phyloP scores from a whole-genome alignment of 2,113 vertebrate genomes.

The Aythya baeri region DNA sequence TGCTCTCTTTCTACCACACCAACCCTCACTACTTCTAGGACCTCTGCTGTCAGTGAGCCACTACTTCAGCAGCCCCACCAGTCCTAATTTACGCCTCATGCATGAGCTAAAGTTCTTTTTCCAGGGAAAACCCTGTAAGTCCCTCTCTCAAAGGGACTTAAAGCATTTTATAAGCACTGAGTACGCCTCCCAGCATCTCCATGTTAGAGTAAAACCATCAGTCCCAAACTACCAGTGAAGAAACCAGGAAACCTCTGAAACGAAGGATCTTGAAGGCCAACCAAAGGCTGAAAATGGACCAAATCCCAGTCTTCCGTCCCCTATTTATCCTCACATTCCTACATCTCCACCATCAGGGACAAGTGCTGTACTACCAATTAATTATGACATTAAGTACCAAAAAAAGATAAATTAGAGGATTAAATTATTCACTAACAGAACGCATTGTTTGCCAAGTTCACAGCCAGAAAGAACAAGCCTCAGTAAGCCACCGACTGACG shows the following conservation, averaged over 20 bases:
- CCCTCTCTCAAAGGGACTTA: neutral
- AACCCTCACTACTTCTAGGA: neutral
- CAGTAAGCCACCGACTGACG: neutral
- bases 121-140: neutral
- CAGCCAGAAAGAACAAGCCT: neutral
- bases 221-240: neutral
- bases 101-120: neutral
- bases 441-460: neutral
- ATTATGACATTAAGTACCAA: neutral
- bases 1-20: neutral
- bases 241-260: neutral
- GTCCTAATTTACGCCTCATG: neutral
- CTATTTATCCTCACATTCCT: neutral
- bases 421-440: neutral
- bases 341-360: neutral
- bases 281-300: neutral
- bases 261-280: neutral
- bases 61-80: neutral
- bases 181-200: neutral
- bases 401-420: neutral
- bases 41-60: neutral
- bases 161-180: neutral
- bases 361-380: neutral
- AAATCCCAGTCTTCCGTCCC: neutral
- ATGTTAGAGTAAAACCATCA: neutral